These are phyloP conservation scores for Eupsilia transversa DNA, from an alignment of 2,888 invertebrate genomes.

Conservation along the genomic window DNA sequence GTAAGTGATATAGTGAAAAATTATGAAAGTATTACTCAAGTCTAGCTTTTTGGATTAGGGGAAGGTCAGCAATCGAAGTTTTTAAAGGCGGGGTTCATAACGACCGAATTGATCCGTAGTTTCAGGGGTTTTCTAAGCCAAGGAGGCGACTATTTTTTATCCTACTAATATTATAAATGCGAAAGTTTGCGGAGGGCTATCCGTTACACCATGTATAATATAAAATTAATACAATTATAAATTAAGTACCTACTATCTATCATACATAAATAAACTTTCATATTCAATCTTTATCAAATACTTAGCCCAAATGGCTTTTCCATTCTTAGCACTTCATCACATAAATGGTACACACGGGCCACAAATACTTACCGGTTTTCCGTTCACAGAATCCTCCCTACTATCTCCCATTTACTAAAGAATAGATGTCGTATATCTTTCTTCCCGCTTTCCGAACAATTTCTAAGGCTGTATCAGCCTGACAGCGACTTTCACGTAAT, in stretches of 20 bases:
- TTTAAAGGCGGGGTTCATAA: neutral
- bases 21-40: no score
- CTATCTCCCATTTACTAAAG: conserved; percentile 1
- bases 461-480: conserved; percentile 8
- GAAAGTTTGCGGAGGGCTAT: no score
- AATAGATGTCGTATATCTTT: conserved; percentile 13
- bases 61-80: neutral
- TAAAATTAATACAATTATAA: no score
- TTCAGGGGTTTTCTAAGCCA: no score
- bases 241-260: no score
- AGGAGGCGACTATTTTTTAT: no score
- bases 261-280: no score
- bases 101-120: neutral
- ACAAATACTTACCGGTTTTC: conserved; percentile 3
- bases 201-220: no score
- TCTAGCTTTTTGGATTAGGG: no score
- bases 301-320: neutral
- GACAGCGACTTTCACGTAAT: conserved; percentile 3
- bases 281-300: neutral
- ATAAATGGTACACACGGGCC: neutral
- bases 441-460: conserved; percentile 32
- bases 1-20: no score
- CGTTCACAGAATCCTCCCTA: neutral
- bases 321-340: neutral
- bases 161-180: no score